Percentiles rank a stretch among this genome's conserved stretches.
Conservation (phyloP, 2,888 invertebrate genomes). For the Oligia fasciuncula region DNA sequence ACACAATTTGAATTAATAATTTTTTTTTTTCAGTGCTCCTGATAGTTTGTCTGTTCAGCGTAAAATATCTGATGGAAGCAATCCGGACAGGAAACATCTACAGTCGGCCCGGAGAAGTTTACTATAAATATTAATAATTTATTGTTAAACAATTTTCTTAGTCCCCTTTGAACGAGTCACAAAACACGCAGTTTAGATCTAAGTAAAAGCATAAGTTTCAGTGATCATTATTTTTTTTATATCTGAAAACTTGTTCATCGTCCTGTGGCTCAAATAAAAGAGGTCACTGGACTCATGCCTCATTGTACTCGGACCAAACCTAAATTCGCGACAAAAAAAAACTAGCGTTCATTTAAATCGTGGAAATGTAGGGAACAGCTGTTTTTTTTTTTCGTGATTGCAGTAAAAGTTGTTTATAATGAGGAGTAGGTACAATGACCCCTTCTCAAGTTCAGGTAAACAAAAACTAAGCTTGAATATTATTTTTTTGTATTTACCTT, state of each 20-base stretch:
- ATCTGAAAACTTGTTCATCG: neutral
- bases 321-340: neutral
- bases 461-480: neutral
- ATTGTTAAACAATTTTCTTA: constrained; percentile 32
- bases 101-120: constrained; percentile 83
- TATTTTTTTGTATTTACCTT: neutral
- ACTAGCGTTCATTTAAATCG: neutral
- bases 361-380: neutral
- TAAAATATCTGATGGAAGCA: constrained; percentile 87
- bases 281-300: neutral
- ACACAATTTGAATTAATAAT: neutral
- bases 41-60: constrained; percentile 85
- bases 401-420: neutral
- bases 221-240: neutral
- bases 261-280: constrained; percentile 1
- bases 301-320: neutral
- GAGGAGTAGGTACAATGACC: neutral
- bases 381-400: neutral
- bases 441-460: neutral
- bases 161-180: neutral
- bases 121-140: constrained; percentile 79
- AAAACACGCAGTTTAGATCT: constrained; percentile 9
- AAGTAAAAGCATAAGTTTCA: neutral
- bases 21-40: constrained; percentile 83
- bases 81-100: constrained; percentile 85